Conservation (phyloP, 2,113 vertebrate genomes). For the Callionymus lyra region DNA sequence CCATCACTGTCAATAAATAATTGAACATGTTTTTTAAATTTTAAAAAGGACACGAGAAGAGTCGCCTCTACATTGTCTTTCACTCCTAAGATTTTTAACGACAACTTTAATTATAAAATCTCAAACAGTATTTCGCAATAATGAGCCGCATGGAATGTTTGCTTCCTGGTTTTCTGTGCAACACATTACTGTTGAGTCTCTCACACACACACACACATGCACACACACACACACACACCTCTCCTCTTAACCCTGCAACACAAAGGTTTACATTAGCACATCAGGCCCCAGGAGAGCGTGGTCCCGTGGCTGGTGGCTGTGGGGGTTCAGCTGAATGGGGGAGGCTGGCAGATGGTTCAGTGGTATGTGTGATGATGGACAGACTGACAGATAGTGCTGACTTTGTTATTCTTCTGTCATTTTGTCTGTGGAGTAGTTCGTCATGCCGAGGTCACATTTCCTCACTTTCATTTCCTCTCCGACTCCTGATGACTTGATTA, state of each 20-base stretch:
- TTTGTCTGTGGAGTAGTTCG: slow-evolving; percentile 1
- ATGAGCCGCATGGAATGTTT: neutral
- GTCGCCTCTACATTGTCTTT: no score
- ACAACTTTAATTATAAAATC: no score
- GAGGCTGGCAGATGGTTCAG: slow-evolving; percentile 57
- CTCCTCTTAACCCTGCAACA: slow-evolving; percentile 47
- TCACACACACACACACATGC: slow-evolving; percentile 9
- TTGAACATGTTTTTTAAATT: no score
- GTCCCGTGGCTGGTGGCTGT: slow-evolving; percentile 41
- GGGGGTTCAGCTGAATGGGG: slow-evolving; percentile 40
- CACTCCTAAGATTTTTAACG: no score
- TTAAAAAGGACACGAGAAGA: no score
- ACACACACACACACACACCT: slow-evolving; percentile 20
- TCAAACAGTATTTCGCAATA: no score
- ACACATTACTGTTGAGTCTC: slow-evolving; percentile 1
- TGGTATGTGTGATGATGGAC: slow-evolving; percentile 33
- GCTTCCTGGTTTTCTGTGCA: neutral
- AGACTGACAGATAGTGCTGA: slow-evolving; percentile 15
- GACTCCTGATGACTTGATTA: no score
- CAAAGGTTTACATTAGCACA: slow-evolving; percentile 60
- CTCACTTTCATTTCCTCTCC: no score
- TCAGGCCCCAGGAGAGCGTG: slow-evolving; percentile 40
- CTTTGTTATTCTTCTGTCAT: slow-evolving; percentile 12
- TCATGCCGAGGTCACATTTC: no score
- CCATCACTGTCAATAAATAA: no score